These are phyloP conservation scores for Panurus biarmicus DNA, from an alignment of 2,113 vertebrate species.

Conservation along the genomic window DNA sequence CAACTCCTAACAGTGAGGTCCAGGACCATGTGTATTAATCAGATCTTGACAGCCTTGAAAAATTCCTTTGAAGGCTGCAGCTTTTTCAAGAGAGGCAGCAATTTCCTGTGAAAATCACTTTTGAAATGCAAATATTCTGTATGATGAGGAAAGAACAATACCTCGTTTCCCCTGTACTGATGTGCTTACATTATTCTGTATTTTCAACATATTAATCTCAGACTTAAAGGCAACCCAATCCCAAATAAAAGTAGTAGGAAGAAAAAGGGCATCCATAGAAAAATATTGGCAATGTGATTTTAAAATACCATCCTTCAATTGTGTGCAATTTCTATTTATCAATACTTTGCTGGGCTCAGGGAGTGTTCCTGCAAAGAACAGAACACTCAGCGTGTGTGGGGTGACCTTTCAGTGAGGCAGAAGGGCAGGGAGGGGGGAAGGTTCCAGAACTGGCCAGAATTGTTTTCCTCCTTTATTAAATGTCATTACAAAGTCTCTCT, in stretches of 20 bases:
- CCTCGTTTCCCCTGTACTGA: not conserved
- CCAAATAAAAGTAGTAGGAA: not conserved
- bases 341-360: constrained; percentile 17
- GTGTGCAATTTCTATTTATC: constrained; percentile 57
- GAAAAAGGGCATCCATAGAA: constrained; percentile 47
- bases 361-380: constrained; percentile 20
- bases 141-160: not conserved
- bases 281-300: constrained; percentile 59
- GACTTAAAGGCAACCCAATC: not conserved
- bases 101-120: not conserved
- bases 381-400: not conserved
- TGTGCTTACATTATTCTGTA: constrained; percentile 4
- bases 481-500: constrained; percentile 31
- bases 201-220: constrained; percentile 38
- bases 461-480: constrained; percentile 14
- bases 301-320: constrained; percentile 58
- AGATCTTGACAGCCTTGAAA: not conserved
- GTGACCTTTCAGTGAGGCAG: constrained; percentile 43
- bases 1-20: not conserved
- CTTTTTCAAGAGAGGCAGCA: not conserved
- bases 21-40: not conserved
- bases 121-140: constrained; percentile 2
- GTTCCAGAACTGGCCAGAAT: not conserved
- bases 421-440: constrained; percentile 15
- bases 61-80: not conserved